Evolutionary conservation across 1,140 invertebrate species (phyloP).

Genomic region (Magallana ariakensis): DNA sequence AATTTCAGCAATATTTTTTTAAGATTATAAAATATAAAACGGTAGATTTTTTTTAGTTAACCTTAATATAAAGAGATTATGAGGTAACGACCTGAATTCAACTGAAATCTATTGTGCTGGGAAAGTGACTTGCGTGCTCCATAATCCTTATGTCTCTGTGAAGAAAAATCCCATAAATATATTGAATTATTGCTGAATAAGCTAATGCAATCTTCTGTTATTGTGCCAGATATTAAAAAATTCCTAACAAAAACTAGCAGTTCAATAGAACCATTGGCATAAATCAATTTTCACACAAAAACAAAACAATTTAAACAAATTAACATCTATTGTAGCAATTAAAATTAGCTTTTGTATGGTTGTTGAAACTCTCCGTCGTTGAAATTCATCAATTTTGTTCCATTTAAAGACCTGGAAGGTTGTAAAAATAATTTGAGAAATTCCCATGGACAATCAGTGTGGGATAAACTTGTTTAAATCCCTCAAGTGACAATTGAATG

Average conservation of each 20-base stretch:
- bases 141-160: constrained; percentile 3
- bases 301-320: background rate
- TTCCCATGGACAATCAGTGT: background rate
- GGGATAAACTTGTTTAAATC: constrained; percentile 1
- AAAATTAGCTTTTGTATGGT: background rate
- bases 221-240: constrained; percentile 5
- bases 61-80: constrained; percentile 9
- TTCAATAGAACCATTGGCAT: background rate
- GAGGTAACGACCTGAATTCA: background rate
- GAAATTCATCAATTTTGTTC: background rate
- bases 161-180: background rate
- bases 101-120: background rate
- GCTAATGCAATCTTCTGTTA: constrained; percentile 22
- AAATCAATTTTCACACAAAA: constrained; percentile 24
- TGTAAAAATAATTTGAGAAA: constrained; percentile 19
- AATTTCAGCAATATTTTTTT: background rate
- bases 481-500: constrained; percentile 2
- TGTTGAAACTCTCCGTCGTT: background rate
- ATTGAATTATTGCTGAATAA: background rate
- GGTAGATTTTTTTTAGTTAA: background rate
- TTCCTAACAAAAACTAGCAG: background rate
- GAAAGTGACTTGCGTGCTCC: background rate
- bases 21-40: background rate
- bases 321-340: no score
- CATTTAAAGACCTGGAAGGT: constrained; percentile 24